A percentile compares a stretch with the other conserved stretches of the same genome.
Evolutionary conservation across 1,140 invertebrate species (phyloP).

Genomic region (Ostrea edulis): DNA sequence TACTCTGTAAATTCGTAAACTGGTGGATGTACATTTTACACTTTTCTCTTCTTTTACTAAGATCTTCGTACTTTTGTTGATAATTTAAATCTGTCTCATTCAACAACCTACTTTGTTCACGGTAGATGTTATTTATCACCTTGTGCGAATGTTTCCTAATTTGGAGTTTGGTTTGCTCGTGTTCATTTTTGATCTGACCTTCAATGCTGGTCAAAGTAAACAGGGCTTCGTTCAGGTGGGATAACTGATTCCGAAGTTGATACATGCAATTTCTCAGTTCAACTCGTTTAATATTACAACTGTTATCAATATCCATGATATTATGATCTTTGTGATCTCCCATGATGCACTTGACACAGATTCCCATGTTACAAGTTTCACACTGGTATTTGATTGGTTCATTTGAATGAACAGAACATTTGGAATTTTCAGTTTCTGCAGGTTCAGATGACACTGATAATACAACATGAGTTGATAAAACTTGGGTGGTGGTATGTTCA

Average conservation of each 20-base stretch:
- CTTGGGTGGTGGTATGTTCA: slow-evolving; percentile 41
- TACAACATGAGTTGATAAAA: slow-evolving; percentile 52
- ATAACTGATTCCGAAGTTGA: slow-evolving; percentile 54
- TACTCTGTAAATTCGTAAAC: slow-evolving; percentile 51
- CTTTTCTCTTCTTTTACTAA: slow-evolving; percentile 49
- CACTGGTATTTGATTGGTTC: slow-evolving; percentile 57
- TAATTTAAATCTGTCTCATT: slow-evolving; percentile 52
- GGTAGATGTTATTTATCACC: slow-evolving; percentile 42
- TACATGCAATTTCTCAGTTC: slow-evolving; percentile 36
- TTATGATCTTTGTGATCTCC: slow-evolving; percentile 53
- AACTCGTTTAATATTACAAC: not conserved
- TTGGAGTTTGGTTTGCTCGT: slow-evolving; percentile 52
- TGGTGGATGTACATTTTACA: slow-evolving; percentile 49
- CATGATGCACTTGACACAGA: slow-evolving; percentile 57
- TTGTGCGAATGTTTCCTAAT: slow-evolving; percentile 52
- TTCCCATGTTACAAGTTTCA: slow-evolving; percentile 46
- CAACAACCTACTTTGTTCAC: slow-evolving; percentile 46
- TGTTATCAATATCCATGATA: slow-evolving; percentile 30
- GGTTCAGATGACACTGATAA: slow-evolving; percentile 4
- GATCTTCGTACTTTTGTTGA: slow-evolving; percentile 40
- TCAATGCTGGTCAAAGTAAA: slow-evolving; percentile 58
- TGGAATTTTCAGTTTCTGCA: not conserved
- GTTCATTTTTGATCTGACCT: slow-evolving; percentile 51
- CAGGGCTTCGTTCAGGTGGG: slow-evolving; percentile 47
- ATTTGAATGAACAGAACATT: slow-evolving; percentile 50